Percentiles rank a stretch among this genome's conserved stretches.
phyloP scores from a whole-genome alignment of 1,140 invertebrate species.

The Pachypsylla venusta region DNA sequence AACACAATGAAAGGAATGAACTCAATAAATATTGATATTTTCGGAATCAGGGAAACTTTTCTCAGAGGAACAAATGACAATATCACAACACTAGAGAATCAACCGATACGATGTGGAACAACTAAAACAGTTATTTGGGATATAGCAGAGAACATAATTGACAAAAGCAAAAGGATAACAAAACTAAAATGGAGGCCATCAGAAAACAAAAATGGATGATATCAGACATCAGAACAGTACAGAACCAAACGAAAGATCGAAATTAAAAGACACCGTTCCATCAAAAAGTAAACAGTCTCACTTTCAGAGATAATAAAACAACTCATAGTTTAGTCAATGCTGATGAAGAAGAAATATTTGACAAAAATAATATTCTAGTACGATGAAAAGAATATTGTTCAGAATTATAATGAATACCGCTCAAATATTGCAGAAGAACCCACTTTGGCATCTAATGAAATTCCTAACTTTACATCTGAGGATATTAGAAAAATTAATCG shows the following conservation, averaged over 20 bases:
- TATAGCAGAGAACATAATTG: neutral
- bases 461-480: neutral
- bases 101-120: neutral
- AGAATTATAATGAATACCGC: neutral
- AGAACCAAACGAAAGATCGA: neutral
- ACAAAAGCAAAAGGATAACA: neutral
- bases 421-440: neutral
- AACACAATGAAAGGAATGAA: neutral
- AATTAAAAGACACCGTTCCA: neutral
- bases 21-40: neutral
- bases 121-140: neutral
- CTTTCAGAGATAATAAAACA: neutral
- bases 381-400: neutral
- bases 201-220: neutral
- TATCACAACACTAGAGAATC: neutral
- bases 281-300: neutral
- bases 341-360: neutral
- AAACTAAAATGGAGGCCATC: neutral
- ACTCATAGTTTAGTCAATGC: neutral
- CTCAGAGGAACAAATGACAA: neutral
- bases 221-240: neutral
- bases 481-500: neutral
- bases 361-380: neutral
- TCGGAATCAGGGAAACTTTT: neutral
- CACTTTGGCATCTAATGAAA: neutral